Evolutionary conservation across 2,113 vertebrate genomes (phyloP).

Genomic region (Cheirogaleus medius): DNA sequence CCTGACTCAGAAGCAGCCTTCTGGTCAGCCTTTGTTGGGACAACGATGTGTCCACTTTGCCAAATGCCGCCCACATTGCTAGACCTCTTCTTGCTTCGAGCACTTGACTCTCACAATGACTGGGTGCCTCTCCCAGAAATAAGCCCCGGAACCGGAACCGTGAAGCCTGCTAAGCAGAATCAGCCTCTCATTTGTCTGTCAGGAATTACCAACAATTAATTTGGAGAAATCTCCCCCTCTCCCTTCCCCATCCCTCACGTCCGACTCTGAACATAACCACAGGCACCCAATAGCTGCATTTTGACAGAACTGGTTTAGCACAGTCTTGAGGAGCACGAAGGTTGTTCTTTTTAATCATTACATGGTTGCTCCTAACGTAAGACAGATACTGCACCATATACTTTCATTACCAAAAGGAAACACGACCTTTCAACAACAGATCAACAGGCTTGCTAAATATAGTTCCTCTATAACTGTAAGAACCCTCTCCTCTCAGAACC

Average conservation of each 20-base stretch:
- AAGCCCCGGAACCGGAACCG: background rate
- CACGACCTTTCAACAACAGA: constrained; percentile 16
- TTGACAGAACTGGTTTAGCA: constrained; percentile 77
- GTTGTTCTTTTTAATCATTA: constrained; percentile 70
- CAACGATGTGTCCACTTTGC: background rate
- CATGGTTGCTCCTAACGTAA: constrained; percentile 57
- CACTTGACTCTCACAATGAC: background rate
- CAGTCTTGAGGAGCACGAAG: constrained; percentile 52
- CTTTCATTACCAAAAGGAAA: constrained; percentile 69
- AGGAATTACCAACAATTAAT: background rate
- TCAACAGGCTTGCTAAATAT: constrained; percentile 50
- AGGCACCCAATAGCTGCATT: constrained; percentile 44
- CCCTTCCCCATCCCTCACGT: background rate
- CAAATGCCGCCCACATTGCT: background rate
- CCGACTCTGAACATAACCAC: constrained; percentile 59
- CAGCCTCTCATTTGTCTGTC: background rate
- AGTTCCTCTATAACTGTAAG: constrained; percentile 13
- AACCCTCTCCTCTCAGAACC: background rate
- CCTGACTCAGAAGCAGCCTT: background rate
- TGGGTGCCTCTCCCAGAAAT: background rate
- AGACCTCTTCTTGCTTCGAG: background rate
- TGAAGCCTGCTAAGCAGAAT: background rate
- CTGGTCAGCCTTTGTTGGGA: background rate
- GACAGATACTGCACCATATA: constrained; percentile 62
- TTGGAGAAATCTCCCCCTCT: background rate